Evolutionary conservation across 2,113 vertebrate genomes (phyloP), one percentile per base, ranked within the genome.

Genomic region (Heterotis niloticus): DNA sequence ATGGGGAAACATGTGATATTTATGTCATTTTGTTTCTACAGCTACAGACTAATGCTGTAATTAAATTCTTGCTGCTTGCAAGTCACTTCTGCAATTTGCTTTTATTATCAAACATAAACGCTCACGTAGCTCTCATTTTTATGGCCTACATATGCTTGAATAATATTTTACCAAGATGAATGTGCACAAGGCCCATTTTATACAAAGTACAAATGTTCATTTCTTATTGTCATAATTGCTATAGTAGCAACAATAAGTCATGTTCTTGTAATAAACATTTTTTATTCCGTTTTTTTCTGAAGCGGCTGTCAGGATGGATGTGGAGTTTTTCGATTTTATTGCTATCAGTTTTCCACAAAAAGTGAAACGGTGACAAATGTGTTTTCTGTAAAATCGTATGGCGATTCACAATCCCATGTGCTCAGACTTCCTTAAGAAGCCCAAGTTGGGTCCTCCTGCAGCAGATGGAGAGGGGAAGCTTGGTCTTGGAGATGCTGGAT

Each of bases 191-290:
- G 54, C 59, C 59, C 71, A 57, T 44, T 57, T 57, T 2, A 23
- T 16, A 57, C 56, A 74, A 51, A 54, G 54, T 4, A 17, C 24
- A 59, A 23, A 28, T 74, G 24, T 57, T 13, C 23, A 59, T 74
- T 57, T 59, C 12, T 74, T 44, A 44, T 74, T 74, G 71, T 74
- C 57, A 28, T 74, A 44, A 44, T 44, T 44, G 34, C 34, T 24
- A 23, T 57, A n/a, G 54, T 23, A 74, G 71, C 54, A 74, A 51
- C 20, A 59, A 74, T n/a, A 28, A 57, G 52, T 59, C 54, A 54
- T 74, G 71, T 57, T 74, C n/a, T 29, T 74, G 26, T 74, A 57
- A 74, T 57, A 54, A 57, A 57, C 71, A 74, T 56, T 74, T 74
- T 56, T 74, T 74, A 72, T 74, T 74, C 71, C 56, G 54, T 57